A percentile compares a stretch with the other conserved stretches of the same genome.
Evolutionary conservation across 2,113 vertebrate species (phyloP).

Genomic region (Cichladusa arquata): DNA sequence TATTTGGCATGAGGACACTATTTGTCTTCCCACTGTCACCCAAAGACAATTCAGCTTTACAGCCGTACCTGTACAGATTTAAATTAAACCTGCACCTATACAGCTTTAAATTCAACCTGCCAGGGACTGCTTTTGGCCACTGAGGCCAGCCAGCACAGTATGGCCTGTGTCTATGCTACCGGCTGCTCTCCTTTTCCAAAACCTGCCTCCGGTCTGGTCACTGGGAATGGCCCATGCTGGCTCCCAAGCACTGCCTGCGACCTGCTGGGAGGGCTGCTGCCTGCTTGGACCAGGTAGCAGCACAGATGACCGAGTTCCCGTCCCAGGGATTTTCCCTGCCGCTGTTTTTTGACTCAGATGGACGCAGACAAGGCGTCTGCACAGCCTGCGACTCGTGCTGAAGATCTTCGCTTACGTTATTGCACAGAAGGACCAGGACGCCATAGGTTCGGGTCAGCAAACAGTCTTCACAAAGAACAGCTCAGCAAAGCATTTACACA

Average conservation of each 20-base stretch:
- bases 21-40: background rate
- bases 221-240: constrained; percentile 19
- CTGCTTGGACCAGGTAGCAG: background rate
- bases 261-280: constrained; percentile 54
- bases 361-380: background rate
- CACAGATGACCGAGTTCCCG: background rate
- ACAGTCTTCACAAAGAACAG: background rate
- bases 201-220: constrained; percentile 17
- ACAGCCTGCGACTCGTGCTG: background rate
- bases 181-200: background rate
- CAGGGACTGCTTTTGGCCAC: background rate
- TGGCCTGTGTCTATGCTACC: background rate
- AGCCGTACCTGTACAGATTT: background rate
- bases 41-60: background rate
- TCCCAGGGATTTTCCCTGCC: constrained; percentile 58
- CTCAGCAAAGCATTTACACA: background rate
- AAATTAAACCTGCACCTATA: background rate
- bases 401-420: background rate
- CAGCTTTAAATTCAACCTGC: constrained; percentile 15
- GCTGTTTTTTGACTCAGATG: constrained; percentile 12
- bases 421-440: background rate
- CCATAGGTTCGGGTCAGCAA: background rate
- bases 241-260: constrained; percentile 10
- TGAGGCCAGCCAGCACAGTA: background rate
- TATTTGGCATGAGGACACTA: background rate